phyloP scores from a whole-genome alignment of 2,888 invertebrate genomes.

The Coecobrya sp. region DNA sequence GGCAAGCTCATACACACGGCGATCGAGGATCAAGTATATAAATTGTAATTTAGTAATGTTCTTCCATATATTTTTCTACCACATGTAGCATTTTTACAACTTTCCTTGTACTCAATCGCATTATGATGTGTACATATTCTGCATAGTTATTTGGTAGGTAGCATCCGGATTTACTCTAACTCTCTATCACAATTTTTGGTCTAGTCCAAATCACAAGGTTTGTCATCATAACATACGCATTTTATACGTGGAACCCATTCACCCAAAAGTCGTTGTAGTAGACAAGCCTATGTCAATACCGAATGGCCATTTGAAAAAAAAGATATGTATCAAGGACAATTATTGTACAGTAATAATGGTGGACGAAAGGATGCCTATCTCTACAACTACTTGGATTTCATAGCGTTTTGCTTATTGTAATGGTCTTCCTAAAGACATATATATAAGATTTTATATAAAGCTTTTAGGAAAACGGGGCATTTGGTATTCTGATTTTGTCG shows the following conservation, averaged over 20 bases:
- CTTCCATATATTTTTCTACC: neutral
- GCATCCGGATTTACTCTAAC: conserved; percentile 20
- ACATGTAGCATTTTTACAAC: conserved; percentile 25
- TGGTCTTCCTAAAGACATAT: conserved; percentile 4
- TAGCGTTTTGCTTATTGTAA: conserved; percentile 41
- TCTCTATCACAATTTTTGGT: neutral
- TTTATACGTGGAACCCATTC: neutral
- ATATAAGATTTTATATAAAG: conserved; percentile 18
- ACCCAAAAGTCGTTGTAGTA: neutral
- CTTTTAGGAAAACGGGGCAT: conserved; percentile 57
- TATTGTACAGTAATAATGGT: conserved; percentile 60
- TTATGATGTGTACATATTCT: conserved; percentile 17
- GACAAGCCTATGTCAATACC: conserved; percentile 53
- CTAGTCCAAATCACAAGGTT: neutral
- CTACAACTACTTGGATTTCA: neutral
- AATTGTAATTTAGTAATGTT: conserved; percentile 39
- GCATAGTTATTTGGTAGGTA: neutral
- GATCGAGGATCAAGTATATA: conserved; percentile 11
- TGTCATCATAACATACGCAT: neutral
- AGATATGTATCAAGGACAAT: conserved; percentile 73
- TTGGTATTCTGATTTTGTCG: conserved; percentile 79
- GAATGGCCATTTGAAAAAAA: conserved; percentile 57
- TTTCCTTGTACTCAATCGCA: neutral
- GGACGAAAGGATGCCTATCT: conserved; percentile 21
- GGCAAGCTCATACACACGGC: conserved; percentile 3